Conservation (phyloP, 2,797 vertebrate species). For the Nannoperca australis region DNA sequence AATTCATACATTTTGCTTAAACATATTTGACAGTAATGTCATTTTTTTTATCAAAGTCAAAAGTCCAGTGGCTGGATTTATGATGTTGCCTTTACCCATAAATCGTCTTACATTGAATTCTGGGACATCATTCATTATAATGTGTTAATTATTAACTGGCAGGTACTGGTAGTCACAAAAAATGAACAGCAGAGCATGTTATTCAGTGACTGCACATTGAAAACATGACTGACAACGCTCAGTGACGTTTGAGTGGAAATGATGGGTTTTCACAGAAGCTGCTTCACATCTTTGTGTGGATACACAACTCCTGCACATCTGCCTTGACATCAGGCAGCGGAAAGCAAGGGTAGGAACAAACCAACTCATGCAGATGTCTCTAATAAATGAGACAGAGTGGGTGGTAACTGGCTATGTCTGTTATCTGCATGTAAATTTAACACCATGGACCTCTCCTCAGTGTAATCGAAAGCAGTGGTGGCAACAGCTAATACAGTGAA, state of each 20-base stretch:
- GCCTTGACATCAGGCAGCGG: slow-evolving; percentile 20
- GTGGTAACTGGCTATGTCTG: slow-evolving; percentile 17
- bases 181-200: not conserved
- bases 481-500: slow-evolving; percentile 37
- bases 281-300: not conserved
- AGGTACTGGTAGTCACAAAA: not conserved
- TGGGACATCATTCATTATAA: not conserved
- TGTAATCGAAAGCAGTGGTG: slow-evolving; percentile 57
- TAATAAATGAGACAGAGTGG: slow-evolving; percentile 58
- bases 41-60: not conserved
- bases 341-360: slow-evolving; percentile 51
- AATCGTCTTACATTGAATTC: not conserved
- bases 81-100: not conserved
- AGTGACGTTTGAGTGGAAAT: slow-evolving; percentile 6
- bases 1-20: not conserved
- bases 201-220: not conserved
- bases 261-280: slow-evolving; percentile 22
- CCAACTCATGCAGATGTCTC: slow-evolving; percentile 1
- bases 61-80: not conserved
- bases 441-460: slow-evolving; percentile 26
- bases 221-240: not conserved
- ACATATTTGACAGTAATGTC: not conserved
- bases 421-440: slow-evolving; percentile 23
- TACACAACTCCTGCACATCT: not conserved
- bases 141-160: not conserved